Base-by-base conservation (phyloP, 2,113 vertebrate genomes). In the Apeltes quadracus region DNA sequence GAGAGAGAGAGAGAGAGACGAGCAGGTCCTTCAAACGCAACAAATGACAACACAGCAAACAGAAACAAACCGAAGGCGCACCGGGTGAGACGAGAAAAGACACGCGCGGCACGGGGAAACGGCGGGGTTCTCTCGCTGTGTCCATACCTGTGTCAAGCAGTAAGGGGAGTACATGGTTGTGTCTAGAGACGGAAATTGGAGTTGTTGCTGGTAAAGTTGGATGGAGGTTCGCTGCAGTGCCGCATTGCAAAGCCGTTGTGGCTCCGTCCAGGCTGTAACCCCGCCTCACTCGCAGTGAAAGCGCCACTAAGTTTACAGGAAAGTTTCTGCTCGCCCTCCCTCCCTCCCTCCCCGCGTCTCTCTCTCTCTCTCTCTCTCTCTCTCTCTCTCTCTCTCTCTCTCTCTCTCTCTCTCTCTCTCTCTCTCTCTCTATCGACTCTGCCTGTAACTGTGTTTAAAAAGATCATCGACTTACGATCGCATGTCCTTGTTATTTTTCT, bases 141-240 rank as follows among this genome's bases (percentile, higher is more conserved):
- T 32, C 59, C 88, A 86, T 94, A 94, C 94, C 94, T 95, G 94
- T 91, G 94, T 95, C 89, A 95, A 75, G 92, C 94, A 95, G 93
- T 95, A 95, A 57, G 93, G 94, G 73, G 94, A 95, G 81, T 95
- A 95, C 94, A 95, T 95, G 82, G 91, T 78, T 84, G 81, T 75
- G 89, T 92, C 87, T 92, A 91, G 85, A 87, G 87, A 77, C 82
- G 86, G 78, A 83, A 87, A 73, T 75, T 84, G 83, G 84, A 90
- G 90, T 79, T 76, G 88, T 82, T 86, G 89, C 61, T 87, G 79
- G 84, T 87, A 84, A 90, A 93, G 90, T 93, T 92, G 92, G 90
- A 88, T 94, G 92, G 87, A 94, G 93, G 91, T 91, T 93, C 90
- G 92, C 92, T 90, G 91, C 82, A 85, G 90, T 89, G 90, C 91